Base-by-base conservation (phyloP, 2,888 invertebrate species). In the Apomyelois bistriatella region DNA sequence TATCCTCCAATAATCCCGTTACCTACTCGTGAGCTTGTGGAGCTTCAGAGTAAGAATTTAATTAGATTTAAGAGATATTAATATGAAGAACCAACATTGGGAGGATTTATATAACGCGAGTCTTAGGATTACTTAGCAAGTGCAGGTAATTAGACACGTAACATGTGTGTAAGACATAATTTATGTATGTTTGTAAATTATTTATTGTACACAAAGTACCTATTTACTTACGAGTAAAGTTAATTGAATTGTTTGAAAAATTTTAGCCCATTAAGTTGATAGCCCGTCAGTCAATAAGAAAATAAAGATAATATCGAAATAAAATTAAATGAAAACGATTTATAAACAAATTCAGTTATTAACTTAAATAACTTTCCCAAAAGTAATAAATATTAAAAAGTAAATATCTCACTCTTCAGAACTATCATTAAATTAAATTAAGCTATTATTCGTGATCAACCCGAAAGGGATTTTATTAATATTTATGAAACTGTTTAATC, bases 21-120 rank as follows among this genome's bases (percentile, higher is more conserved):
- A n/a, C n/a, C n/a, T n/a, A 43, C 43, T 12, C 13, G 13, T 9
- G 30, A 13, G 30, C 30, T 43, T 43, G 43, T 43, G 8, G 9
- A 43, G 43, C 43, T 43, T 43, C 43, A 30, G 22, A 28, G 5
- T 32, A 9, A 7, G 32, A 9, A 43, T 43, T 43, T 43, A 38
- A 43, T 43, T 43, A 43, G 13, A 43, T 43, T 43, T 30, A 13
- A 12, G 43, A 28, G 8, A 30, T 32, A 43, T 30, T 43, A 43
- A 28, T 43, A 28, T 43, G 2, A 22, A 17, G 41, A 9, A 32
- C 3, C 4, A 30, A 15, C 13, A 30, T 12, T 22, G 22, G 5
- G 22, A 22, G 5, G 5, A 22, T n/a, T 28, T 7, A 22, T 16
- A 8, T 17, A 16, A 17, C 16, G 9, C 9, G 42, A 22, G n/a